A percentile compares a stretch with the other conserved stretches of the same genome.
Conservation (phyloP, 2,113 vertebrate genomes). For the Vombatus ursinus region DNA sequence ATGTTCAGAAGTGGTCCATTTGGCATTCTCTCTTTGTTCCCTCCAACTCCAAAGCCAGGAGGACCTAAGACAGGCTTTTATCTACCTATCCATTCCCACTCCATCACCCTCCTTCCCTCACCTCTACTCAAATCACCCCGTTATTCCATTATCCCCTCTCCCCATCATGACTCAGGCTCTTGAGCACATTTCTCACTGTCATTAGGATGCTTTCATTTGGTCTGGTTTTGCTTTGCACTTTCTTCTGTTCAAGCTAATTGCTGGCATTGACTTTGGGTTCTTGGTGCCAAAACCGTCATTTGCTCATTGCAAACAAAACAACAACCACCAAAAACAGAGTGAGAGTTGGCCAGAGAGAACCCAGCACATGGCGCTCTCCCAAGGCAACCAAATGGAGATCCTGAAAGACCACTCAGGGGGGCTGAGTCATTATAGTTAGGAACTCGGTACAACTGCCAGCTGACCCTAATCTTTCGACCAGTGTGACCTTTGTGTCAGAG, state of each 20-base stretch:
- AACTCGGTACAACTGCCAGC: neutral
- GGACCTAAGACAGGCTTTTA: neutral
- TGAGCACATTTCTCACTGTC: neutral
- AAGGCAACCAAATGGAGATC: neutral
- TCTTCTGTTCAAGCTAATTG: conserved; percentile 22
- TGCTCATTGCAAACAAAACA: neutral
- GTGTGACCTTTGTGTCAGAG: neutral
- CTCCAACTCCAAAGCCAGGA: neutral
- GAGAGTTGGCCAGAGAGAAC: neutral
- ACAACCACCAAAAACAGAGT: neutral
- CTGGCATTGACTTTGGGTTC: neutral
- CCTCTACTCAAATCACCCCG: neutral
- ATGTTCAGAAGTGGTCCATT: neutral
- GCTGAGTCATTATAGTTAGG: neutral
- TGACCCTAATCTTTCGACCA: neutral
- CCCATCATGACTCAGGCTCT: neutral
- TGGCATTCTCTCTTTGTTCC: neutral
- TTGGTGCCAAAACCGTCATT: neutral
- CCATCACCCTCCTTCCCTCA: neutral
- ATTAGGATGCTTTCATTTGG: neutral
- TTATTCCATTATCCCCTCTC: neutral
- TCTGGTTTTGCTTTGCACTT: neutral
- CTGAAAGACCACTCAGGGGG: neutral
- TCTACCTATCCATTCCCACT: neutral
- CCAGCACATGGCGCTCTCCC: neutral